These are phyloP conservation scores for Leptodactylus fuscus DNA, from an alignment of 2,113 vertebrate species.

Conservation along the genomic window DNA sequence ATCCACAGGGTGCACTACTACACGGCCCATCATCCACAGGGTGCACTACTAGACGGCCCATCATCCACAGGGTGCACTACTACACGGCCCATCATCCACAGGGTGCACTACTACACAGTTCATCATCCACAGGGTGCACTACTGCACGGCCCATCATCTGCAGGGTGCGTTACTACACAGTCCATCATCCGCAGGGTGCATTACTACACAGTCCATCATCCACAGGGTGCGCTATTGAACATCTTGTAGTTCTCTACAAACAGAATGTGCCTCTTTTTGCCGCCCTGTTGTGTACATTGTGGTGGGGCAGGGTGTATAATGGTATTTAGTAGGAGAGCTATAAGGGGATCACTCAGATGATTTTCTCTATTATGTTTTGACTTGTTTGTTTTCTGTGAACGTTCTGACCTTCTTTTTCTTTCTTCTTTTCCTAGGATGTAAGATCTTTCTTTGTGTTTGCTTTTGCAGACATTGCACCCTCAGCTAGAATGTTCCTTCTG, in stretches of 20 bases:
- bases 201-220: no score
- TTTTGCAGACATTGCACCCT: slow-evolving; percentile 62
- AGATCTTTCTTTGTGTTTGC: slow-evolving; percentile 61
- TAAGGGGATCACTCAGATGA: no score
- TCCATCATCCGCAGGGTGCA: background rate
- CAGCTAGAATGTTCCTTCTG: slow-evolving; percentile 97
- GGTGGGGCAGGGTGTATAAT: no score
- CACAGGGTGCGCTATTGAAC: background rate
- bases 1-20: background rate
- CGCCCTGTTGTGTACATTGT: no score
- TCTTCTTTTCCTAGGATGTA: slow-evolving; percentile 74
- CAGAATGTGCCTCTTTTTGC: no score
- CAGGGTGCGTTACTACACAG: background rate
- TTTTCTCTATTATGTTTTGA: no score
- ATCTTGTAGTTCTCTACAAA: background rate
- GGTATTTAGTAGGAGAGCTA: no score
- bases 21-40: background rate
- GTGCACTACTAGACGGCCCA: background rate
- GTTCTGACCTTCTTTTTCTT: background rate
- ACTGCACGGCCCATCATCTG: background rate
- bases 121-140: background rate
- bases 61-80: background rate
- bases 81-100: background rate
- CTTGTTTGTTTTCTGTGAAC: no score
- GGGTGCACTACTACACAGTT: background rate